A percentile compares a stretch with the other conserved stretches of the same genome.
Conservation (phyloP, 1,140 invertebrate genomes). For the Atta cephalotes region DNA sequence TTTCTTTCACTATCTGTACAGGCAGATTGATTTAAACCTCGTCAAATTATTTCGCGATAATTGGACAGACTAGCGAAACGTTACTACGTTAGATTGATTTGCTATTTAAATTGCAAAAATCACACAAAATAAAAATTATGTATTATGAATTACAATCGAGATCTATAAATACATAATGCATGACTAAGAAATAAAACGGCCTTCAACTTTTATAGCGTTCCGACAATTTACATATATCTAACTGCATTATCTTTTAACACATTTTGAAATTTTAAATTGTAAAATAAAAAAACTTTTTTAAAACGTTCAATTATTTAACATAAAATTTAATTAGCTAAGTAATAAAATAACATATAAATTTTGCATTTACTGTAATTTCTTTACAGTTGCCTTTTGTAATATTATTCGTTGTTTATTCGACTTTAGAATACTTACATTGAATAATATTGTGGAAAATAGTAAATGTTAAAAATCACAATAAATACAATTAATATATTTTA, state of each 20-base stretch:
- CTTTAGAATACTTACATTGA: not conserved
- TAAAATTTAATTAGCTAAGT: not conserved
- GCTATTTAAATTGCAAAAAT: not conserved
- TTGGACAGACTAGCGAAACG: not conserved
- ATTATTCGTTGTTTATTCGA: not conserved
- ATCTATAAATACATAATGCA: not conserved
- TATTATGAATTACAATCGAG: not conserved
- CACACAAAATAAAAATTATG: not conserved
- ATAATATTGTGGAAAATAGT: not conserved
- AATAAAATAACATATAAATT: not conserved
- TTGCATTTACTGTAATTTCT: not conserved
- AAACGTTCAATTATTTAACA: not conserved
- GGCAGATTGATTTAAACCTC: not conserved
- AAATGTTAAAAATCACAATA: not conserved
- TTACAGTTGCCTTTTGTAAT: not conserved
- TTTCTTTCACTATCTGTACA: not conserved
- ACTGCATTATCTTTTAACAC: not conserved
- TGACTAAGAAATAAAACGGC: not conserved
- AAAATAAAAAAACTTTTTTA: not conserved
- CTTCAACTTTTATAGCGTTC: not conserved
- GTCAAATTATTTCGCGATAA: slow-evolving; percentile 24
- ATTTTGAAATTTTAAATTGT: not conserved
- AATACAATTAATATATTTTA: not conserved
- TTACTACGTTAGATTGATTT: not conserved
- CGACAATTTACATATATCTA: not conserved